Evolutionary conservation across 2,113 vertebrate genomes (phyloP).

Genomic region (Lepus europaeus): DNA sequence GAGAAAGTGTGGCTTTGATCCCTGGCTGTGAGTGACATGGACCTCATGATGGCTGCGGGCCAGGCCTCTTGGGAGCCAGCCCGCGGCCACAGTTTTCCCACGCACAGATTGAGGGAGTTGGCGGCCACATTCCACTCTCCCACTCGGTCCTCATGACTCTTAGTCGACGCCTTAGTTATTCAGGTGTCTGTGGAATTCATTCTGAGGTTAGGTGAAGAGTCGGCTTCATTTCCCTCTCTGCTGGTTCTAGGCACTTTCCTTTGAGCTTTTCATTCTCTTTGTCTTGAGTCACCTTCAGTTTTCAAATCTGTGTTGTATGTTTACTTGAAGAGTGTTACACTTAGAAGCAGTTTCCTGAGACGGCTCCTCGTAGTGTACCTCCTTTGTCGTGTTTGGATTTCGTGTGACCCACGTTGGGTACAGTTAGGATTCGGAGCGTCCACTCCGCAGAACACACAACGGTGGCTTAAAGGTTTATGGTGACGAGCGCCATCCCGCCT

Average conservation of each 20-base stretch:
- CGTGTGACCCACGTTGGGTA: neutral
- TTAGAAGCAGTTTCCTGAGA: neutral
- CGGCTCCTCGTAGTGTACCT: neutral
- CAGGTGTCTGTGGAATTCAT: neutral
- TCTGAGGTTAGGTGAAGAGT: neutral
- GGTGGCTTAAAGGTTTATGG: neutral
- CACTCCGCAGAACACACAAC: neutral
- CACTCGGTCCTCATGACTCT: rapidly evolving
- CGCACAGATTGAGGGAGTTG: rapidly evolving
- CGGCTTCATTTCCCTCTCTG: neutral
- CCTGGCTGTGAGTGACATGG: neutral
- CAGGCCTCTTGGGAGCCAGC: neutral
- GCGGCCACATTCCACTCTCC: rapidly evolving
- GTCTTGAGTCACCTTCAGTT: constrained; percentile 12
- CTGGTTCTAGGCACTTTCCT: constrained; percentile 7
- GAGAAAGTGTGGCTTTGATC: neutral
- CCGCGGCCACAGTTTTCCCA: neutral
- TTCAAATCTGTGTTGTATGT: neutral
- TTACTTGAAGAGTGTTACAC: neutral
- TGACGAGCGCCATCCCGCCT: neutral
- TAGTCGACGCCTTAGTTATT: rapidly evolving
- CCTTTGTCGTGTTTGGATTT: neutral
- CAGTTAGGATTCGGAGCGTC: neutral
- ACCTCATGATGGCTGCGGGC: neutral
- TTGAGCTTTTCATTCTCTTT: neutral